Conservation (phyloP, 1,140 invertebrate species). For the Arctopsyche grandis region DNA sequence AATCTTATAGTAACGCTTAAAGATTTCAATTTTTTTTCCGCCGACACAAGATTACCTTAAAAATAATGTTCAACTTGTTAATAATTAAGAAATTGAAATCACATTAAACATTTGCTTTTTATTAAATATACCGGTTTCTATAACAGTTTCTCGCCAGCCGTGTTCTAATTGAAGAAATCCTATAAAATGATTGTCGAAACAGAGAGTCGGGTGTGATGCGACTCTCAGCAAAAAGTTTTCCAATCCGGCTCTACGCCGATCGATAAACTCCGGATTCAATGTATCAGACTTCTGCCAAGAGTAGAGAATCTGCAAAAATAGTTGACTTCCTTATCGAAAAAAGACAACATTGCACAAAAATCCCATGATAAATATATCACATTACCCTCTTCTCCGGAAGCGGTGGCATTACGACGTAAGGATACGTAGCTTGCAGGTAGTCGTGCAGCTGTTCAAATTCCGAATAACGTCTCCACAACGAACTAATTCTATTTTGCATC, state of each 20-base stretch:
- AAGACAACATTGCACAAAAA: background rate
- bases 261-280: conserved; percentile 88
- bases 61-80: conserved; percentile 56
- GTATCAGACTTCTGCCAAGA: conserved; percentile 87
- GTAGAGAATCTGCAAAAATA: conserved; percentile 67
- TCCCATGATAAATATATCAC: background rate
- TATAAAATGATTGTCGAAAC: conserved; percentile 79
- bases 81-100: background rate
- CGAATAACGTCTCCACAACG: conserved; percentile 84
- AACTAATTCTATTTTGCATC: conserved; percentile 71
- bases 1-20: conserved; percentile 79
- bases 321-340: background rate
- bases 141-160: conserved; percentile 80
- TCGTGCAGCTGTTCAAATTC: conserved; percentile 85
- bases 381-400: conserved; percentile 83
- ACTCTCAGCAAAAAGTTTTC: conserved; percentile 84
- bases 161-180: conserved; percentile 79
- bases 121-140: conserved; percentile 71
- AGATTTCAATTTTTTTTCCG: conserved; percentile 81
- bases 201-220: conserved; percentile 79
- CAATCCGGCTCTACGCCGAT: conserved; percentile 79
- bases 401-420: conserved; percentile 81
- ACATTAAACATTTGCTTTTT: conserved; percentile 17
- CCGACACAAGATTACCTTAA: conserved; percentile 74
- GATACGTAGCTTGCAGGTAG: conserved; percentile 81